phyloP scores from a whole-genome alignment of 2,888 invertebrate genomes.

The Globia sparganii region DNA sequence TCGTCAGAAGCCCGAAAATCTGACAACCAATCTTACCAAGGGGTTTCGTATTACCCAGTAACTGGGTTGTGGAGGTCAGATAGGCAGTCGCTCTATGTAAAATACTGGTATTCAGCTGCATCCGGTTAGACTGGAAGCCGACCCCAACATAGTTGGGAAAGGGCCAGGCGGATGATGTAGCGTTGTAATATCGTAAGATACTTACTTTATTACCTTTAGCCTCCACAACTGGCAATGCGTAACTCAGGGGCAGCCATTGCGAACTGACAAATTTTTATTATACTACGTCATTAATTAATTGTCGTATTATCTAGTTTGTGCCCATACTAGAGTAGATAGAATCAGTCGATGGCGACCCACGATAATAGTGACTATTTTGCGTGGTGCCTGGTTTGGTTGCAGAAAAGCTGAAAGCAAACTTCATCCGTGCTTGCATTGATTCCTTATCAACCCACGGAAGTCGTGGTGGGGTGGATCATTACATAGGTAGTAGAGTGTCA shows the following conservation, averaged over 20 bases:
- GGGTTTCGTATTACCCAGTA: neutral
- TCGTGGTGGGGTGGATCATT: neutral
- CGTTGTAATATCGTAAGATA: neutral
- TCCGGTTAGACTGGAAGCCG: neutral
- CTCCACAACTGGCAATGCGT: neutral
- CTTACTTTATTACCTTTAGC: neutral
- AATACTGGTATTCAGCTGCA: neutral
- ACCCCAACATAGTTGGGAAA: neutral
- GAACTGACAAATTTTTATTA: neutral
- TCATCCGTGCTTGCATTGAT: slow-evolving; percentile 4
- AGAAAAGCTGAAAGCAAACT: neutral
- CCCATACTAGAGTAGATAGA: neutral
- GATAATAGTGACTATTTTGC: neutral
- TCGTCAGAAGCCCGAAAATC: neutral
- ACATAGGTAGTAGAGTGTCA: neutral
- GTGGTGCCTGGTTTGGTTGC: neutral
- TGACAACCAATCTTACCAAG: neutral
- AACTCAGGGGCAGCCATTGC: neutral
- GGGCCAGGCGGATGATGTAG: neutral
- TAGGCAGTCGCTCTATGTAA: neutral
- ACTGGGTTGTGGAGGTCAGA: neutral
- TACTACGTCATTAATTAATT: neutral
- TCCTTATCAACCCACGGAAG: slow-evolving; percentile 25
- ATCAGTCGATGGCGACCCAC: neutral
- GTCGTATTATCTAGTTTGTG: neutral